These are phyloP conservation scores for Sisor rabdophorus DNA, from an alignment of 2,113 vertebrate species.

Conservation along the genomic window DNA sequence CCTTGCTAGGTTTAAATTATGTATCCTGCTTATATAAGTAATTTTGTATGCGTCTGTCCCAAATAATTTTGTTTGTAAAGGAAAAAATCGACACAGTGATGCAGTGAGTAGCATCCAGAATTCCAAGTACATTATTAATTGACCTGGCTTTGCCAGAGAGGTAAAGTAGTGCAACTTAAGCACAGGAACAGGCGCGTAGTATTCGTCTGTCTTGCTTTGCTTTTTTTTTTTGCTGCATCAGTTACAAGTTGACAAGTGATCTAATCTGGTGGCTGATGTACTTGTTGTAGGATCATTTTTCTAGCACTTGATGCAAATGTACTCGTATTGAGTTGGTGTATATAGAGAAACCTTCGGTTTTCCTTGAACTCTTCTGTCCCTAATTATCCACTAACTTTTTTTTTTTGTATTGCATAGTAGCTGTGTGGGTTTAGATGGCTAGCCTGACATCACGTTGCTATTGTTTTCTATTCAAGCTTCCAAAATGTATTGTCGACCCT, in stretches of 20 bases:
- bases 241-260: conserved; percentile 82
- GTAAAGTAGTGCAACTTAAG: background rate
- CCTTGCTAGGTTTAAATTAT: too few relatives aligned
- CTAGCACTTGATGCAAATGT: conserved; percentile 65
- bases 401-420: background rate
- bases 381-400: background rate
- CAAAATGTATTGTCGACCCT: too few relatives aligned
- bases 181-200: background rate
- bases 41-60: too few relatives aligned
- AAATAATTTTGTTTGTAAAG: background rate
- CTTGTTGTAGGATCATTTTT: conserved; percentile 68
- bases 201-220: background rate
- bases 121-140: background rate
- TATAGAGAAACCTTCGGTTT: conserved; percentile 43
- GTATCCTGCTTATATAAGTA: too few relatives aligned
- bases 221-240: conserved; percentile 73
- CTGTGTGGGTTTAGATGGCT: background rate
- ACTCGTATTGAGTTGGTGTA: conserved; percentile 32
- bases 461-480: too few relatives aligned
- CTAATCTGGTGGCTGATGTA: conserved; percentile 68
- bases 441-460: too few relatives aligned
- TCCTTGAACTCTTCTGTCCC: conserved; percentile 55
- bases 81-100: too few relatives aligned
- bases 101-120: background rate
- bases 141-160: background rate